Evolutionary conservation across 2,797 vertebrate genomes (phyloP).

Genomic region (Gallinago nigripennis): DNA sequence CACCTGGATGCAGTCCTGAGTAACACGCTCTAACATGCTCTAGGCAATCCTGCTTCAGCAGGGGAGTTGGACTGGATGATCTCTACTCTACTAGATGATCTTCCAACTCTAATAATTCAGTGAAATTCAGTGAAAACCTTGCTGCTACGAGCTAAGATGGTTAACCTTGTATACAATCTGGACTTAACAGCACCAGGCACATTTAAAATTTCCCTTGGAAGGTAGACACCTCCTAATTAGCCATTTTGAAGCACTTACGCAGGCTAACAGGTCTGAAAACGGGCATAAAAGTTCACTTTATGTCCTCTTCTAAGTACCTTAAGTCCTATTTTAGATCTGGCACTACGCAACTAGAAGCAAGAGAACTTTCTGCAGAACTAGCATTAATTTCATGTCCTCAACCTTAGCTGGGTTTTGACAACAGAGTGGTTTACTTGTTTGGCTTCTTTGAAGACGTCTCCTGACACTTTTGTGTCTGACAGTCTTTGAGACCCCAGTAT

Average conservation of each 20-base stretch:
- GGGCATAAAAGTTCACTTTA: not conserved
- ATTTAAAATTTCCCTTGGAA: not conserved
- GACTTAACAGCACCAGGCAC: not conserved
- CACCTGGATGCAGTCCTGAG: no score
- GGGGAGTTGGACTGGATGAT: no score
- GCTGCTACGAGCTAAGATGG: not conserved
- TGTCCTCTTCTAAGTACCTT: not conserved
- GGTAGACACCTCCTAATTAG: not conserved
- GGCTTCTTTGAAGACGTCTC: not conserved
- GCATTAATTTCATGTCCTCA: not conserved
- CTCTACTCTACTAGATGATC: no score
- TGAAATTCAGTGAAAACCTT: not conserved
- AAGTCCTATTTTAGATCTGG: not conserved
- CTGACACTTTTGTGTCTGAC: not conserved
- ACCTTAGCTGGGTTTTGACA: not conserved
- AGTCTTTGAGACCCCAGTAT: not conserved
- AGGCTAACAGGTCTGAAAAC: not conserved
- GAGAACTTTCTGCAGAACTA: not conserved
- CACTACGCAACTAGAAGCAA: not conserved
- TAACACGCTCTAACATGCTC: no score
- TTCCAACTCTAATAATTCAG: no score
- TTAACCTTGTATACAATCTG: not conserved
- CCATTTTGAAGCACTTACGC: not conserved
- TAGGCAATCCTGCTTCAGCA: no score
- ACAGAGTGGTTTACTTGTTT: not conserved